phyloP scores from a whole-genome alignment of 2,797 vertebrate genomes.

The Arvicola amphibius region DNA sequence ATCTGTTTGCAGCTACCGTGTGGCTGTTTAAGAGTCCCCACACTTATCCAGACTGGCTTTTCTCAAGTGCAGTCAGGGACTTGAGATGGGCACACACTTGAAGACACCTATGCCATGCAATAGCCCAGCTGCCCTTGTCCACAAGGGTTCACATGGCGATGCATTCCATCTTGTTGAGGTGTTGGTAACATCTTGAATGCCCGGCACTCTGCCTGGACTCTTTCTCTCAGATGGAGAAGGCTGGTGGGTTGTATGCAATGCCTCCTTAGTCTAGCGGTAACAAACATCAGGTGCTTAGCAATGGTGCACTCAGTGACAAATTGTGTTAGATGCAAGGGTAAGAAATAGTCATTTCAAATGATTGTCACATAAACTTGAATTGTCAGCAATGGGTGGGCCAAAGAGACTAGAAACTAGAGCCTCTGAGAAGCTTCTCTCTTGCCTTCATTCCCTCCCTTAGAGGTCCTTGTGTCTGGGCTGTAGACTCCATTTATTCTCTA shows the following conservation, averaged over 20 bases:
- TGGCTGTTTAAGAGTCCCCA: background rate
- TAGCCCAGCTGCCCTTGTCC: background rate
- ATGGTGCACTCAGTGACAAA: background rate
- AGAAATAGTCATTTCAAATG: background rate
- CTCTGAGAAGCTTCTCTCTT: background rate
- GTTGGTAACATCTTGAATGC: background rate
- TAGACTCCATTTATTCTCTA: background rate
- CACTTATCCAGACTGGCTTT: background rate
- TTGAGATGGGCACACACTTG: background rate
- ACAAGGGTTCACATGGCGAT: background rate
- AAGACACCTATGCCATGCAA: background rate
- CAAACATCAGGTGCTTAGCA: background rate
- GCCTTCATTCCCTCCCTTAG: rapidly evolving
- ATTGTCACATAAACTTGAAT: background rate
- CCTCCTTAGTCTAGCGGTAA: background rate
- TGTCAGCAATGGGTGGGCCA: background rate
- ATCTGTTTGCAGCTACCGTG: background rate
- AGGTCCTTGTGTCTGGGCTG: background rate
- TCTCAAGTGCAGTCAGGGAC: background rate
- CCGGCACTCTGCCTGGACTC: background rate
- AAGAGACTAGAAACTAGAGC: background rate
- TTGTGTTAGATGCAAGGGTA: background rate
- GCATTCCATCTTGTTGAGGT: background rate
- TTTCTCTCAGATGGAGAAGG: background rate
- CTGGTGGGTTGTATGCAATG: background rate